These are phyloP conservation scores for Electrophaes corylata DNA, from an alignment of 2,888 invertebrate species.

Conservation along the genomic window DNA sequence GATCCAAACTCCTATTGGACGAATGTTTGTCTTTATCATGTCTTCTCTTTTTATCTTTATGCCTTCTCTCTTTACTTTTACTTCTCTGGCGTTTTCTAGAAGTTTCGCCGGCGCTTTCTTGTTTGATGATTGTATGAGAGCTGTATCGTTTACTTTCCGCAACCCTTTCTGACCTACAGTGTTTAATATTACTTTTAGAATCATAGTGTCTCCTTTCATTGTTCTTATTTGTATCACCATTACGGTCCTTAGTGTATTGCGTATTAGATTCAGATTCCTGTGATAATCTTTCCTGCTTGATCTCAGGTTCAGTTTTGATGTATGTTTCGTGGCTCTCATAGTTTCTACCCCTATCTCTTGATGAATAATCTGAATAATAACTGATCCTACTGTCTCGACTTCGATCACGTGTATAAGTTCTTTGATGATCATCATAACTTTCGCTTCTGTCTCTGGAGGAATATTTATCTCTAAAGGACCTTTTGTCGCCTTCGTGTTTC, in stretches of 20 bases:
- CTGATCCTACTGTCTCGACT: conserved; percentile 3
- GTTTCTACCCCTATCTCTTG: conserved; percentile 6
- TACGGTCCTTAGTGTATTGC: conserved; percentile 3
- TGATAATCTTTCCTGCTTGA: conserved; percentile 17
- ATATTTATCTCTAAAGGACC: conserved; percentile 4
- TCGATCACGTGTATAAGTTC: background rate
- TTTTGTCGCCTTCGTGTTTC: conserved; percentile 2
- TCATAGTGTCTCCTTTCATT: conserved; percentile 2
- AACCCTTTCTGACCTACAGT: background rate
- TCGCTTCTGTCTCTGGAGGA: conserved; percentile 5
- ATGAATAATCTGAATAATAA: conserved; percentile 3
- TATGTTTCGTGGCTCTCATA: conserved; percentile 1
- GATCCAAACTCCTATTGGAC: conserved; percentile 4
- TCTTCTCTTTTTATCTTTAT: conserved; percentile 9
- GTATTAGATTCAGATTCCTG: background rate
- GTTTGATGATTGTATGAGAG: background rate
- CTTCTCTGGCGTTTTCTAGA: conserved; percentile 18
- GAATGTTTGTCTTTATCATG: conserved; percentile 6
- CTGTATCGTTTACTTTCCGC: conserved; percentile 1
- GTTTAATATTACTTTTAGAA: conserved; percentile 1
- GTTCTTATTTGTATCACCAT: background rate
- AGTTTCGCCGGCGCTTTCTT: background rate
- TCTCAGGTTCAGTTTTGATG: background rate
- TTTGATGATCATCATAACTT: conserved; percentile 5
- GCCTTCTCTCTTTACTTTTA: conserved; percentile 14